phyloP scores from a whole-genome alignment of 1,140 invertebrate genomes.

The Zeugodacus cucurbitae region DNA sequence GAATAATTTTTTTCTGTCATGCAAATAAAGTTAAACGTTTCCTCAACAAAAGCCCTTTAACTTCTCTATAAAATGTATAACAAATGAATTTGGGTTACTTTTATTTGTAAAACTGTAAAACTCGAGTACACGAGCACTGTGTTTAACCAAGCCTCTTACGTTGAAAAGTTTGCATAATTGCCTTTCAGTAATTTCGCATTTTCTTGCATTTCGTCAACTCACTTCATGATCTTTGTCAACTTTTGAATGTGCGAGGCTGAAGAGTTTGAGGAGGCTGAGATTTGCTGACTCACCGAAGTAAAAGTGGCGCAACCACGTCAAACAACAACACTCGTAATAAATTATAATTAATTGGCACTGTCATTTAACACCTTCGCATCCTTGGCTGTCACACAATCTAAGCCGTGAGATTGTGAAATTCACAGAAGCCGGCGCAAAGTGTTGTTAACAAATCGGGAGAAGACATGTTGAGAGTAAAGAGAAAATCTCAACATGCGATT shows the following conservation, averaged over 20 bases:
- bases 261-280: background rate
- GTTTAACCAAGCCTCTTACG: background rate
- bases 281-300: background rate
- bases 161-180: too few species aligned
- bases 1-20: too few species aligned
- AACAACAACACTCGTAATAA: background rate
- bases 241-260: background rate
- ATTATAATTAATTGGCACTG: constrained; percentile 11
- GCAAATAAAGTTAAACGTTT: too few species aligned
- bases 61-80: too few species aligned
- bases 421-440: background rate
- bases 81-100: too few species aligned
- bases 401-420: background rate
- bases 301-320: background rate
- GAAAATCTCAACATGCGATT: background rate
- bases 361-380: background rate
- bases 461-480: background rate
- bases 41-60: too few species aligned
- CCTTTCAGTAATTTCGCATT: too few species aligned
- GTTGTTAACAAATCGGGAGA: background rate
- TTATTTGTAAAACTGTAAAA: too few species aligned
- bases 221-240: background rate
- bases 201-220: background rate
- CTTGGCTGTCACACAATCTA: background rate
- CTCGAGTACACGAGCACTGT: background rate